Base-by-base conservation (phyloP, 2,888 invertebrate genomes). In the Pterostichus madidus region DNA sequence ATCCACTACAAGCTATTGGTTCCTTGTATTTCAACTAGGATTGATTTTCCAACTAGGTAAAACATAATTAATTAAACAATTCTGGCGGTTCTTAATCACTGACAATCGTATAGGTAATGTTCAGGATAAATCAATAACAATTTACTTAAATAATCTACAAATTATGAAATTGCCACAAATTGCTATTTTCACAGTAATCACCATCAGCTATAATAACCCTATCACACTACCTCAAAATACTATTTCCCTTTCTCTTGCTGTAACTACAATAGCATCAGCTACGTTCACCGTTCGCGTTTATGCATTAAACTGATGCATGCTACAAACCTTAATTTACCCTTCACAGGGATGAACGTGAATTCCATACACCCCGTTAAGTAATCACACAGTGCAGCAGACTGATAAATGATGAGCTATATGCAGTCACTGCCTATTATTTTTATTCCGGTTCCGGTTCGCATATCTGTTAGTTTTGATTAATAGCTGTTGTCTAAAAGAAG, bases 391-490 rank as follows among this genome's bases (percentile, higher is more conserved):
- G 39, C 39, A 39, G 13, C 49, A 49, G n/a, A 13, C 13, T 49
- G 49, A 49, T 49, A 49, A 49, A 49, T 49, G 49, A 49, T 49
- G 49, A 49, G n/a, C 11, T 49, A 2, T 49, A 13, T 49, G 49
- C 49, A 49, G 49, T 49, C 49, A 10, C 8, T n/a, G 49, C 5
- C 11, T 49, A 49, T 49, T 49, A 49, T 49, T 49, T 49, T 49
- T 49, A 49, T 13, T 49, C 49, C 49, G 13, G 49, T 49, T 49
- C 49, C 13, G 13, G 49, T 49, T 49, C 49, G 49, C 49, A 1
- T 49, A 49, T 49, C 49, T 49, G 49, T 39, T 49, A 49, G 49
- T n/a, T 49, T 11, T 49, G 49, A 49, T 49, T 49, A 49, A 49
- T 49, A 49, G 49, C 5, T 49, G 49, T 1, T 49, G 49, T 13